Evolutionary conservation across 1,140 invertebrate species (phyloP), one percentile per base, ranked within the genome.

Genomic region (Drosophila busckii): DNA sequence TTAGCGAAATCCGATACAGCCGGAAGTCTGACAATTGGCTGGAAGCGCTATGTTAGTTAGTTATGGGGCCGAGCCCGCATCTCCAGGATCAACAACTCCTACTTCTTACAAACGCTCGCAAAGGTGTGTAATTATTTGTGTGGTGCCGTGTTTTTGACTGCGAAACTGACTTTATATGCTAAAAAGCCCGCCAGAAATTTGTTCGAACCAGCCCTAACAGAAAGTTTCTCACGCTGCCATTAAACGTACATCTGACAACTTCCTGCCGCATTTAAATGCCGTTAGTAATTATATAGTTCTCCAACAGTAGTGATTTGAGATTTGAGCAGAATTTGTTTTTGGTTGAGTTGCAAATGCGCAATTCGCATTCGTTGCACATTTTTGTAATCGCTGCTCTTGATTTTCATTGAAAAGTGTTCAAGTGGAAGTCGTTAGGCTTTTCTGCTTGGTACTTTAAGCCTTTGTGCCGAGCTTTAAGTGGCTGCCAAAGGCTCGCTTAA

Each of bases 401-500:
- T 80, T 78, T 78, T 80, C 63, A 78, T 78, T 78, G 63, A 78
- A 78, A 78, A 78, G 71, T 78, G 71, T 78, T 78, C 71, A 60
- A 78, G 71, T 78, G 71, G 71, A 78, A 78, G 73, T 73, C 71
- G 63, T 78, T 80, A 45, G 73, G 73, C 71, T 71, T 71, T 80
- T 71, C 73, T 55, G 45, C 49, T 48, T 20, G 44, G n/a, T n/a
- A 29, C 10, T 59, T 54, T 22, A 54, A 23, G 53, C 20, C 56
- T 60, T 60, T 38, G 7, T 15, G 23, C 16, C n/a, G n/a, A n/a
- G n/a, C 12, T 25, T 53, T 45, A 60, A 60, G 56, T 60, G 56
- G 56, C 49, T n/a, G n/a, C n/a, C n/a, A n/a, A n/a, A n/a, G n/a
- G n/a, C n/a, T n/a, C n/a, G n/a, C n/a, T n/a, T n/a, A n/a, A n/a